Base-by-base conservation (phyloP, 2,797 vertebrate genomes). In the Catamblyrhynchus diadema region DNA sequence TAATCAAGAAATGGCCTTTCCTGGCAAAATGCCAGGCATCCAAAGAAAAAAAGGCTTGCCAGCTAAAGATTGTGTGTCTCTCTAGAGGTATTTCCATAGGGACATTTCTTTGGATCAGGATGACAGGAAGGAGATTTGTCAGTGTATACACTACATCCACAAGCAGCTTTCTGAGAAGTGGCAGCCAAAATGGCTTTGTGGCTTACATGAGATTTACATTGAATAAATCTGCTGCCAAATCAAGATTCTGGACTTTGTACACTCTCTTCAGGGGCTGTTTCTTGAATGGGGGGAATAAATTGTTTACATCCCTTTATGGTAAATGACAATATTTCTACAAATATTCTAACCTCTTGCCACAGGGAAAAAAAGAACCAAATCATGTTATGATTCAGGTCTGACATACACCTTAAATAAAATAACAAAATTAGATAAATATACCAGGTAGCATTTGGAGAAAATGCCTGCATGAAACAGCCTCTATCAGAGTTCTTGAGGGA, bases 131-230 rank as follows among this genome's bases (percentile, higher is more conserved):
- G 23, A 90, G 79, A 86, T 93, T 84, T 85, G 67, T 92, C 93
- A 77, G 45, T 37, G 47, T 47, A 67, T 64, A 57, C 60, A 57
- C 33, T 53, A 81, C 39, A 73, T 85, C 42, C 74, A 88, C 80
- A 93, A 86, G 56, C 56, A 95, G 25, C 32, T 85, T 93, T 94
- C 81, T 86, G 64, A 90, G 88, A 90, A 82, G 60, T 44, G 50
- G 48, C 53, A 89, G 81, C 42, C 74, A 87, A 95, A 92, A 93
- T 33, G 81, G 53, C 74, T 92, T 67, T 86, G 86, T 91, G 74
- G 71, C 53, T 89, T 95, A 32, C 64, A 81, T 11, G 53, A 92
- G 81, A 93, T 87, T 80, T 92, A 79, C 74, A 67, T 30, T 78
- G 33, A 92, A 67, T 57, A 77, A 44, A 14, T 56, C 30, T 70